phyloP scores from a whole-genome alignment of 1,140 invertebrate genomes.

The Neomicropteryx cornuta region DNA sequence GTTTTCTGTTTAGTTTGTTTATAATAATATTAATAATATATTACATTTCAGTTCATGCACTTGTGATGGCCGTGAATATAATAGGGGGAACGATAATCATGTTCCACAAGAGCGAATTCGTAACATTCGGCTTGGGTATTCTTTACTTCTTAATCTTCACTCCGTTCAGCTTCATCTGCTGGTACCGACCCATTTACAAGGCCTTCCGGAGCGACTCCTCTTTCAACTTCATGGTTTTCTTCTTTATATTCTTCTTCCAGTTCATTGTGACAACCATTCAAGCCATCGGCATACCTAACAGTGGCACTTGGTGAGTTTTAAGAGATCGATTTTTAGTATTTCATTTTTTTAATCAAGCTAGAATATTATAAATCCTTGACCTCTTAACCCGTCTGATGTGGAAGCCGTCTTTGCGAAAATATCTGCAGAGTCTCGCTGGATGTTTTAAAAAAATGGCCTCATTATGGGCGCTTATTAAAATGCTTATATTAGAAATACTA shows the following conservation, averaged over 20 bases:
- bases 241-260: conserved; percentile 99
- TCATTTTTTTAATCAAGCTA: too few relatives aligned
- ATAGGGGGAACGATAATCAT: conserved; percentile 69
- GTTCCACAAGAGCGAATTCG: conserved; percentile 47
- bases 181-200: conserved; percentile 67
- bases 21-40: too few relatives aligned
- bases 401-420: too few relatives aligned
- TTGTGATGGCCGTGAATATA: conserved; percentile 77
- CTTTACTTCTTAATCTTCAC: conserved; percentile 88
- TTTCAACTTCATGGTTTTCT: conserved; percentile 99
- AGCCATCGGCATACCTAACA: conserved; percentile 69
- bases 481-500: too few relatives aligned
- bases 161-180: conserved; percentile 95
- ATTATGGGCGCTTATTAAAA: too few relatives aligned
- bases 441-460: too few relatives aligned
- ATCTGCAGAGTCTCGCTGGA: too few relatives aligned
- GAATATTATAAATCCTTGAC: too few relatives aligned
- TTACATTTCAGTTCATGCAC: conserved; percentile 70
- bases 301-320: conserved; percentile 68
- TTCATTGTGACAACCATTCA: conserved; percentile 81
- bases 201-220: conserved; percentile 88
- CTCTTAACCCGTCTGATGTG: too few relatives aligned
- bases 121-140: conserved; percentile 81
- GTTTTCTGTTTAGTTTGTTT: too few relatives aligned
- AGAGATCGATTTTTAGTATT: background rate